Base-by-base conservation (phyloP, 2,797 vertebrate genomes). In the Ptychadena robeensis region DNA sequence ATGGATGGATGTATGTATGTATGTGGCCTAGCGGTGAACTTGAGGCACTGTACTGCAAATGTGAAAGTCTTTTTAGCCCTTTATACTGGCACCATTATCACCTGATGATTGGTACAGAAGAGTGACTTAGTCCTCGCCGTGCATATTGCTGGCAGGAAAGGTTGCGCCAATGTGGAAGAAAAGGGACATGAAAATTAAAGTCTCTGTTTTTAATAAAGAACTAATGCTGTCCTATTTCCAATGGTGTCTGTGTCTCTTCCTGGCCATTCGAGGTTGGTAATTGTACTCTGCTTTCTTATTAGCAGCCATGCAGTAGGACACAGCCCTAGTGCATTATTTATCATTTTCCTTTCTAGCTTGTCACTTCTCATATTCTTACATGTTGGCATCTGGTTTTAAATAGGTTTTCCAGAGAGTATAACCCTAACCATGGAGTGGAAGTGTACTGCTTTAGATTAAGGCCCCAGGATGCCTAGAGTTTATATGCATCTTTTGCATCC, bases 291-390 rank as follows among this genome's bases (percentile, higher is more conserved):
- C 70, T 22, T 53, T 34, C 68, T 81, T 53, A 81, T 63, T 70
- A 57, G 76, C 31, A 32, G 63, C 44, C 63, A 35, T 82, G 68
- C 65, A 37, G 9, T 15, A 38, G 53, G 35, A 69, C 72, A 32
- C 32, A 44, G 44, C 72, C 35, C 2, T 34, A 11, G 32, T 82
- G 35, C 80, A 82, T 82, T 75, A 82, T 82, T 82, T 27, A 82
- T 69, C 69, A 38, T 61, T 59, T 70, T 69, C 80, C 63, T 65
- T 75, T 59, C 73, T 69, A 61, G 32, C 80, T 61, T 82, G 80
- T 82, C 73, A 44, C 72, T 57, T 68, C 73, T 68, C 73, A 63
- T 82, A 76, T 82, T 69, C 73, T 32, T 53, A 28, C 5, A 32
- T 28, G 73, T 32, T 59, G 35, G 35, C 18, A 34, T n/a, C 71